A percentile compares a stretch with the other conserved stretches of the same genome.
Conservation (phyloP, 2,113 vertebrate genomes). For the Tragelaphus buxtoni region DNA sequence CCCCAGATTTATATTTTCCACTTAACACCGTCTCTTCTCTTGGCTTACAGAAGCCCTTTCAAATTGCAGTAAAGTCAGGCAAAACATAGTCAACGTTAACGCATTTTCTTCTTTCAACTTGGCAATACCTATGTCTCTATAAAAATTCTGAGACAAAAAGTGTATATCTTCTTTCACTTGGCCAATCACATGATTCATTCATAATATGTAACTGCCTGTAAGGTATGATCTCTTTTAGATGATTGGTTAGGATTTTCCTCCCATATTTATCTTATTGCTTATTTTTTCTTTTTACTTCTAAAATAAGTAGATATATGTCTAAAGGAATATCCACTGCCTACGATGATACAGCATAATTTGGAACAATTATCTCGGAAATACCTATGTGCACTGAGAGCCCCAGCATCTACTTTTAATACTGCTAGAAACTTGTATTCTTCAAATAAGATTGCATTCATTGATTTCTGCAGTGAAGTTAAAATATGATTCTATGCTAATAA, state of each 20-base stretch:
- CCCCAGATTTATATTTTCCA: slow-evolving; percentile 96
- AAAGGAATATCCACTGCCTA: slow-evolving; percentile 97
- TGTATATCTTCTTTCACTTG: neutral
- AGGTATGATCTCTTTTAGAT: slow-evolving; percentile 97
- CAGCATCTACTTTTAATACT: slow-evolving; percentile 92
- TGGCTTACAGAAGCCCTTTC: slow-evolving; percentile 61
- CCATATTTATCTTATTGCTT: slow-evolving; percentile 95
- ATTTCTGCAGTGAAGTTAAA: slow-evolving; percentile 98
- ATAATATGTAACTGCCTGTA: slow-evolving; percentile 76
- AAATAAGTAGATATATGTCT: slow-evolving; percentile 96
- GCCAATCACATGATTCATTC: fast-evolving
- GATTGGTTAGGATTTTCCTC: slow-evolving; percentile 96
- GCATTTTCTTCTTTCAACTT: neutral
- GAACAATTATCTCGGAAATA: slow-evolving; percentile 92
- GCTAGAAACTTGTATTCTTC: slow-evolving; percentile 99
- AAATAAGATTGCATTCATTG: slow-evolving; percentile 99
- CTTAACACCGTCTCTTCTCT: slow-evolving; percentile 94
- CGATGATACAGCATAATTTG: slow-evolving; percentile 92
- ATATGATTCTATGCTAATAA: slow-evolving; percentile 96
- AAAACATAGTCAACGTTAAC: neutral
- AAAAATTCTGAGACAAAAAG: neutral
- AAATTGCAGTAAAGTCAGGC: neutral
- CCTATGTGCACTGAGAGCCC: slow-evolving; percentile 90
- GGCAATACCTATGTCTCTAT: neutral
- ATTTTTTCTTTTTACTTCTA: slow-evolving; percentile 95